These are phyloP conservation scores for Hipposideros larvatus DNA, from an alignment of 2,797 vertebrate species.

Conservation along the genomic window DNA sequence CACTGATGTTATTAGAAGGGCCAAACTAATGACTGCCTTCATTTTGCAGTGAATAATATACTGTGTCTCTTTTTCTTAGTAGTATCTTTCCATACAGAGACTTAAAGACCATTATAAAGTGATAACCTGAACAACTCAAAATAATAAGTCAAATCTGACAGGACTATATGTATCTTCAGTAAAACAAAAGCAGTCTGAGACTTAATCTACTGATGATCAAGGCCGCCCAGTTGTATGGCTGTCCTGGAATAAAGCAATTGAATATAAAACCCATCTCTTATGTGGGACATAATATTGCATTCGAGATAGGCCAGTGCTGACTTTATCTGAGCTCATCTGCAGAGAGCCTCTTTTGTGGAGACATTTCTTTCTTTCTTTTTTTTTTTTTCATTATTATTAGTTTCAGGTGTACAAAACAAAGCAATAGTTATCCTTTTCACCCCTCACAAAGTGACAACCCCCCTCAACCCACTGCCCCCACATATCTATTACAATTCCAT, in stretches of 20 bases:
- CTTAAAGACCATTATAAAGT: not conserved
- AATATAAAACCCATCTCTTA: slow-evolving; percentile 56
- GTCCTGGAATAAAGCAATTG: slow-evolving; percentile 65
- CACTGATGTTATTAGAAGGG: not conserved
- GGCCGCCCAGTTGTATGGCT: slow-evolving; percentile 30
- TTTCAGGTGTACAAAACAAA: no score
- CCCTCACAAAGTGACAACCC: no score
- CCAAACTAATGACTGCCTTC: not conserved
- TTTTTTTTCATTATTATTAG: no score
- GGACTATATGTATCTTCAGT: slow-evolving; percentile 36
- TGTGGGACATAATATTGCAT: slow-evolving; percentile 2
- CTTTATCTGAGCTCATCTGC: slow-evolving; percentile 75
- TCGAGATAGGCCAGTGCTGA: slow-evolving; percentile 3
- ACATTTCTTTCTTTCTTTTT: not conserved
- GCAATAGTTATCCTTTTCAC: no score
- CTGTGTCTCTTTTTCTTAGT: not conserved
- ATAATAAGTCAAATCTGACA: slow-evolving; percentile 67
- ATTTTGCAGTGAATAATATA: not conserved
- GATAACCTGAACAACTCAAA: not conserved
- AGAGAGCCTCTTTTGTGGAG: slow-evolving; percentile 58
- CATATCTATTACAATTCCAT: no score
- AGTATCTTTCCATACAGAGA: not conserved
- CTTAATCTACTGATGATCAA: slow-evolving; percentile 76
- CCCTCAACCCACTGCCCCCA: no score
- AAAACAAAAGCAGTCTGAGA: slow-evolving; percentile 76